These are phyloP conservation scores for Mamestra brassicae DNA, from an alignment of 2,888 invertebrate genomes.

Conservation along the genomic window DNA sequence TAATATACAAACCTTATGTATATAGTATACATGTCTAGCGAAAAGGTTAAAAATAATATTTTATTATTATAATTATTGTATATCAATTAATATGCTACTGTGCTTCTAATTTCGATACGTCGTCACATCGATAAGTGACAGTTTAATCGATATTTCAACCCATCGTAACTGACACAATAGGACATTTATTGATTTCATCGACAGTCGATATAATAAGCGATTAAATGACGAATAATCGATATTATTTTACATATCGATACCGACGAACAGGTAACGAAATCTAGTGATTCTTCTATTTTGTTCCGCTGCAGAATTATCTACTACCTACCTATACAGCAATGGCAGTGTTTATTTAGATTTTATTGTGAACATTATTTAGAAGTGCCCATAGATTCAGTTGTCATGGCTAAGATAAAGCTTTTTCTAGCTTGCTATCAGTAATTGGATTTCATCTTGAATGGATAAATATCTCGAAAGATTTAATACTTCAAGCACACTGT, in stretches of 20 bases:
- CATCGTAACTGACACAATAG: slow-evolving; percentile 9
- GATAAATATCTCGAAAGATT: no score
- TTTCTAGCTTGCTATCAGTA: not conserved
- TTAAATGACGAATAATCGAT: slow-evolving; percentile 43
- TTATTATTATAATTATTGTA: slow-evolving; percentile 41
- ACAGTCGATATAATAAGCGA: slow-evolving; percentile 43
- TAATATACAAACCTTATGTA: slow-evolving; percentile 67
- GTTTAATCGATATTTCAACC: slow-evolving; percentile 28
- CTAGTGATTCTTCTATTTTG: slow-evolving; percentile 34
- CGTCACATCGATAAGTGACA: slow-evolving; percentile 24
- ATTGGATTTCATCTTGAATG: no score
- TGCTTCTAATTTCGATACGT: slow-evolving; percentile 23
- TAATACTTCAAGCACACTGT: not conserved
- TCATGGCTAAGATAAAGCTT: not conserved
- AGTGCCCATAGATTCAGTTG: slow-evolving; percentile 10
- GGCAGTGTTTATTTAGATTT: slow-evolving; percentile 58
- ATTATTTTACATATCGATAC: slow-evolving; percentile 42
- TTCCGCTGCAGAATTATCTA: slow-evolving; percentile 22
- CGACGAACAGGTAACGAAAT: slow-evolving; percentile 46
- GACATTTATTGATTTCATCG: slow-evolving; percentile 19
- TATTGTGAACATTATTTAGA: slow-evolving; percentile 52
- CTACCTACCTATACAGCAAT: slow-evolving; percentile 54
- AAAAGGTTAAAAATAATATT: slow-evolving; percentile 59
- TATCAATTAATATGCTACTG: slow-evolving; percentile 44
- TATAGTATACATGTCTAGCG: slow-evolving; percentile 65